phyloP scores from a whole-genome alignment of 2,888 invertebrate species.

The Lepas anatifera region DNA sequence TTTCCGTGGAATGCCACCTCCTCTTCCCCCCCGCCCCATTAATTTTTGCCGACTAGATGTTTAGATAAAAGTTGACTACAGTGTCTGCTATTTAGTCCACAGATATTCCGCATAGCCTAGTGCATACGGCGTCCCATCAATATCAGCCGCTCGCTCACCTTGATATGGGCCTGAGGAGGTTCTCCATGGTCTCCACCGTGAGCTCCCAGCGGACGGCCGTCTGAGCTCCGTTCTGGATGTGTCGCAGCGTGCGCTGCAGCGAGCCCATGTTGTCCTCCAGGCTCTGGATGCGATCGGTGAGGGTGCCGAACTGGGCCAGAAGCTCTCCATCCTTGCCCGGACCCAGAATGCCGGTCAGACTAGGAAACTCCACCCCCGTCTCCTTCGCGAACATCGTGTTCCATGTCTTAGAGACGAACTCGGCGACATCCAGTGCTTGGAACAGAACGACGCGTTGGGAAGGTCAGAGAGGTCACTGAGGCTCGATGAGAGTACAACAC shows the following conservation, averaged over 20 bases:
- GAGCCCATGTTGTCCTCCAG: constrained; percentile 20
- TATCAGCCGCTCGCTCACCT: neutral
- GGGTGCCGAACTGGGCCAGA: neutral
- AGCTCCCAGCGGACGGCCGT: constrained; percentile 23
- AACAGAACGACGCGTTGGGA: no score
- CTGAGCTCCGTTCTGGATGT: constrained; percentile 13
- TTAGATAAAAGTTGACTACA: no score
- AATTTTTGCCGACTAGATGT: no score
- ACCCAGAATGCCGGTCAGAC: neutral
- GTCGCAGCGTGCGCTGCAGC: constrained; percentile 20
- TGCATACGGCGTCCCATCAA: no score
- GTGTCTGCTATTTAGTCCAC: no score
- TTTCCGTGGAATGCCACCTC: no score
- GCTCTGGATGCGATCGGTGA: constrained; percentile 17
- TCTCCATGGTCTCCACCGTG: constrained; percentile 24
- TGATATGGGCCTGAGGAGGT: constrained; percentile 22
- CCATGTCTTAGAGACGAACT: neutral
- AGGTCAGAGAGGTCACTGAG: no score
- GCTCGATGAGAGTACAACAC: no score
- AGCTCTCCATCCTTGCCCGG: neutral
- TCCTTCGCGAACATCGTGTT: neutral
- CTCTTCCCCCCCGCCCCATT: no score
- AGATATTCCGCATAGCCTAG: no score
- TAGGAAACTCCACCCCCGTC: neutral
- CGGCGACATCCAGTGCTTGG: constrained; percentile 1